A percentile compares a stretch with the other conserved stretches of the same genome.
phyloP scores from a whole-genome alignment of 2,113 vertebrate genomes.

The Ammospiza caudacuta region DNA sequence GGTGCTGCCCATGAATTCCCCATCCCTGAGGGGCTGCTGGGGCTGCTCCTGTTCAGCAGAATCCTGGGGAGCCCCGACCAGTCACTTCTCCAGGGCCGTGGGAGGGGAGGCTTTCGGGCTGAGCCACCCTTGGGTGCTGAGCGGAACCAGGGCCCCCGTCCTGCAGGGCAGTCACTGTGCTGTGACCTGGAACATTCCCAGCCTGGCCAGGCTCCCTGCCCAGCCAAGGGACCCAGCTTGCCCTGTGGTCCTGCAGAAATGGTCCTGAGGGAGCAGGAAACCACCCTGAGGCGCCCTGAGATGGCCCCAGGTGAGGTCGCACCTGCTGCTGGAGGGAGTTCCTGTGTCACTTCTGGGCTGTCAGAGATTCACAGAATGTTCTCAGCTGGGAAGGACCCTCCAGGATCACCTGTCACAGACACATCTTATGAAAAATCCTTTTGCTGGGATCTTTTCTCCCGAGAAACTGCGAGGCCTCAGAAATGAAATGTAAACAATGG shows the following conservation, averaged over 20 bases:
- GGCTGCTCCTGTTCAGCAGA: neutral
- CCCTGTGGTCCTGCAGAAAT: neutral
- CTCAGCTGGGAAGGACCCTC: neutral
- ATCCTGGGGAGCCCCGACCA: constrained; percentile 30
- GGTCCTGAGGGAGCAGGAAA: neutral
- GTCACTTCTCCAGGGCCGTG: constrained; percentile 22
- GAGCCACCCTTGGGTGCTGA: neutral
- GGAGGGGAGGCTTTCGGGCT: constrained; percentile 42
- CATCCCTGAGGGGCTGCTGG: neutral
- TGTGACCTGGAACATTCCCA: neutral
- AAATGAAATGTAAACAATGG: fast-evolving
- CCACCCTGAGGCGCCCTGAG: neutral
- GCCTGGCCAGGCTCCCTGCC: neutral
- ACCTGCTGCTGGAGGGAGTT: neutral
- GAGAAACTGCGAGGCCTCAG: too few relatives aligned
- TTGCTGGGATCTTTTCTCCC: too few relatives aligned
- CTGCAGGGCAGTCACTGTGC: neutral
- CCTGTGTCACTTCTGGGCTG: neutral
- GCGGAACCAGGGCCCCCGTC: neutral
- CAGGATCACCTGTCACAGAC: neutral
- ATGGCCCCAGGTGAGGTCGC: neutral
- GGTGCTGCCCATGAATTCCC: neutral
- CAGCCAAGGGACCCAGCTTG: neutral
- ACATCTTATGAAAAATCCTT: too few relatives aligned
- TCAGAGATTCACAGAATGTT: neutral